A percentile compares a stretch with the other conserved stretches of the same genome.
Evolutionary conservation across 2,113 vertebrate genomes (phyloP).

Genomic region (Thymallus thymallus): DNA sequence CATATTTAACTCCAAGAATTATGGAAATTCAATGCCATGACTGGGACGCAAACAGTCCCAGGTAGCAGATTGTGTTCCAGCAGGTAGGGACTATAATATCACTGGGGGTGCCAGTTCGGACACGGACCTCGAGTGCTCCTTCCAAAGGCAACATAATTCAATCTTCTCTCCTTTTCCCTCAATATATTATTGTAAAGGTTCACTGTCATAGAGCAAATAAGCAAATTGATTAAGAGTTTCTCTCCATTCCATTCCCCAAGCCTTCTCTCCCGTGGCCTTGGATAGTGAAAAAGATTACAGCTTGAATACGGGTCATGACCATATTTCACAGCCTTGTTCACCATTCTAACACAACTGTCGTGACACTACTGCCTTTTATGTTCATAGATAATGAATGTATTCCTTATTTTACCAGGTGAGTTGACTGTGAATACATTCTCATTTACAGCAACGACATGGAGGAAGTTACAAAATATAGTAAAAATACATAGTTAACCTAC

Average conservation of each 20-base stretch:
- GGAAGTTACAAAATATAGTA: too few species aligned
- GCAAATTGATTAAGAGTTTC: conserved; percentile 25
- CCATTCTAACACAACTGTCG: not conserved
- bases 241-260: conserved; percentile 15
- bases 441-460: too few species aligned
- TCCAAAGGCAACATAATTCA: conserved; percentile 58
- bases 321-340: not conserved
- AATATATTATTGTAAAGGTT: conserved; percentile 24
- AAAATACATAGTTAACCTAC: too few species aligned
- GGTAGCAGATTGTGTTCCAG: conserved; percentile 43
- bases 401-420: too few species aligned
- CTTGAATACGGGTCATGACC: conserved; percentile 1
- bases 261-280: conserved; percentile 12
- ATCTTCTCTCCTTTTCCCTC: conserved; percentile 34
- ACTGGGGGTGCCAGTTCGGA: conserved; percentile 55
- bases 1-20: not conserved
- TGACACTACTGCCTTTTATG: too few species aligned
- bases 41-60: conserved; percentile 2
- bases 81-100: conserved; percentile 53
- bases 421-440: too few species aligned
- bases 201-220: conserved; percentile 22
- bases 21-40: conserved; percentile 1
- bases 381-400: too few species aligned
- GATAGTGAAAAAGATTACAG: not conserved
- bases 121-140: conserved; percentile 29